Conservation (phyloP, 2,888 invertebrate species). For the Palloptera scutellata region DNA sequence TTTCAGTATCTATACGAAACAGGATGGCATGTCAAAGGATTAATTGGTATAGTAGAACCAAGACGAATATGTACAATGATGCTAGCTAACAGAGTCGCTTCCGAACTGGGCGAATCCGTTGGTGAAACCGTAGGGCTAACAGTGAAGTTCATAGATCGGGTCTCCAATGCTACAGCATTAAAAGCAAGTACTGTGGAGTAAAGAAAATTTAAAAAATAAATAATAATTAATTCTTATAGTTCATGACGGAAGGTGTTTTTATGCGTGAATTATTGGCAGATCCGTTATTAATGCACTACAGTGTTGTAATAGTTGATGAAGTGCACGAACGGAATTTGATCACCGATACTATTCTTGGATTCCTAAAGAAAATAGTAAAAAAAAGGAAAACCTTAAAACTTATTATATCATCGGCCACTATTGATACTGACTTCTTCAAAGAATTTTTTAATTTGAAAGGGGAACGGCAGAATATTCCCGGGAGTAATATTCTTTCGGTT, state of each 20-base stretch:
- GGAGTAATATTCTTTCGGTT: conserved; percentile 84
- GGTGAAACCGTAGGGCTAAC: conserved; percentile 86
- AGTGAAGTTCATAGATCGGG: conserved; percentile 79
- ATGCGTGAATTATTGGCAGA: conserved; percentile 95
- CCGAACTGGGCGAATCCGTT: conserved; percentile 81
- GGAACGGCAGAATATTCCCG: conserved; percentile 66
- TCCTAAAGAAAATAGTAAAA: conserved; percentile 89
- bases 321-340: conserved; percentile 93
- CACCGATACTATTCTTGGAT: conserved; percentile 92
- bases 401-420: conserved; percentile 93
- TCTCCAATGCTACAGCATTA: conserved; percentile 72
- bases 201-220: not conserved
- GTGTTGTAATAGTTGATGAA: conserved; percentile 90
- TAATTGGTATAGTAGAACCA: conserved; percentile 92
- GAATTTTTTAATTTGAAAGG: conserved; percentile 75
- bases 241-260: conserved; percentile 95
- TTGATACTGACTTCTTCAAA: conserved; percentile 87
- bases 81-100: conserved; percentile 86
- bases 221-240: conserved; percentile 58
- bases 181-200: conserved; percentile 60
- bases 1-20: conserved; percentile 86
- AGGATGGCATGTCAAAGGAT: conserved; percentile 81
- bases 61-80: conserved; percentile 89
- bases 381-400: conserved; percentile 83
- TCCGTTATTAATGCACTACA: conserved; percentile 88